phyloP scores from a whole-genome alignment of 2,113 vertebrate species.

The Struthio camelus region DNA sequence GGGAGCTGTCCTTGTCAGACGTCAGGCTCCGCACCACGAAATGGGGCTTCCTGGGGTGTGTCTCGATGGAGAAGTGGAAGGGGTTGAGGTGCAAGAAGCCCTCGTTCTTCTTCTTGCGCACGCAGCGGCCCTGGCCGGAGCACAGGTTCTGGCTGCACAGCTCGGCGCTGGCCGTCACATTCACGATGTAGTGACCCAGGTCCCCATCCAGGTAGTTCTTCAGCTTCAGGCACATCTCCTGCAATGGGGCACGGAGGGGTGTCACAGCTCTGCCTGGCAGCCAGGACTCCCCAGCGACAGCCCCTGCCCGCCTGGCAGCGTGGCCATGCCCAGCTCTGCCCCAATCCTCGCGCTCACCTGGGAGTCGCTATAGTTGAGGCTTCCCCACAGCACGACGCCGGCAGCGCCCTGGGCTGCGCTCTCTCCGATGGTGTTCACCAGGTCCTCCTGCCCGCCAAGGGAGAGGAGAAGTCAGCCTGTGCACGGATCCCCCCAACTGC shows the following conservation, averaged over 20 bases:
- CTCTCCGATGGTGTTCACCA: slow-evolving; percentile 78
- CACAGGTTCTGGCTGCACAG: slow-evolving; percentile 87
- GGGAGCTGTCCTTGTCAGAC: slow-evolving; percentile 11
- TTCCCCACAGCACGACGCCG: slow-evolving; percentile 79
- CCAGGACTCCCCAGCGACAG: background rate
- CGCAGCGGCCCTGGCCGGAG: slow-evolving; percentile 84
- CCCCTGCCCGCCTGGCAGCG: background rate
- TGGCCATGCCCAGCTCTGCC: no score
- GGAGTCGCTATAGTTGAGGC: slow-evolving; percentile 56
- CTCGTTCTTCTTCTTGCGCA: slow-evolving; percentile 69
- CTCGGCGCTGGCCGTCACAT: slow-evolving; percentile 82
- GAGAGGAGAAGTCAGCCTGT: background rate
- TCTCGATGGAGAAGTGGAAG: slow-evolving; percentile 76
- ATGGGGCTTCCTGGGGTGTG: slow-evolving; percentile 37
- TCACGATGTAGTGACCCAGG: slow-evolving; percentile 88
- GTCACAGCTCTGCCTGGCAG: background rate
- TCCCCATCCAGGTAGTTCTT: slow-evolving; percentile 83
- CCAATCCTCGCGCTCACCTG: slow-evolving; percentile 62
- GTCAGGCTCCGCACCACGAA: slow-evolving; percentile 65
- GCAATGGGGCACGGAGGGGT: background rate
- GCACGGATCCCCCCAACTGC: rapidly evolving
- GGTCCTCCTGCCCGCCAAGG: slow-evolving; percentile 66
- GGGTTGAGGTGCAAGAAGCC: slow-evolving; percentile 84
- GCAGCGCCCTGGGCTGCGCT: slow-evolving; percentile 74
- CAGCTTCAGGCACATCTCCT: slow-evolving; percentile 85